Conservation (phyloP, 2,113 vertebrate genomes). For the Phalacrocorax brasilianus region DNA sequence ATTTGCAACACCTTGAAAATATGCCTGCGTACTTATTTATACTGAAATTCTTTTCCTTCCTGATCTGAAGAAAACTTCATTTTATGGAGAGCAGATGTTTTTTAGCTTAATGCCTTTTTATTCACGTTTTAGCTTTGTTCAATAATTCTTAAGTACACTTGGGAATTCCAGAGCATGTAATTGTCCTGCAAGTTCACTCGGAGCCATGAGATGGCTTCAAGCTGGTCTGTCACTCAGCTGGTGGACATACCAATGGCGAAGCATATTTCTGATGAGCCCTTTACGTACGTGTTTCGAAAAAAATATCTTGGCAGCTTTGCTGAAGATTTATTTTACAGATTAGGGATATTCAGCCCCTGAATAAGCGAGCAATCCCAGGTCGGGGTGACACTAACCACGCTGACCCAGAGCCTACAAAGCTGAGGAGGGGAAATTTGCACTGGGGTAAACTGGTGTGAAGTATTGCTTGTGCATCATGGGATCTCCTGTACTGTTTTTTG, state of each 20-base stretch:
- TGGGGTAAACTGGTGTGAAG: not conserved
- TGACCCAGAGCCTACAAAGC: not conserved
- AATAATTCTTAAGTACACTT: slow-evolving; percentile 44
- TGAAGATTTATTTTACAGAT: slow-evolving; percentile 16
- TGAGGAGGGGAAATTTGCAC: not conserved
- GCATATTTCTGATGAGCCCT: not conserved
- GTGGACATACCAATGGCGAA: slow-evolving; percentile 2
- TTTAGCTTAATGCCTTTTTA: slow-evolving; percentile 59
- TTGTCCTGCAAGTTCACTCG: slow-evolving; percentile 41
- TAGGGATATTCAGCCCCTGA: not conserved
- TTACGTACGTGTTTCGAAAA: not conserved
- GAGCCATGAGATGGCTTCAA: slow-evolving; percentile 5
- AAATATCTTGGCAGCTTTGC: not conserved
- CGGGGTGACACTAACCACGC: not conserved
- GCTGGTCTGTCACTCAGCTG: slow-evolving; percentile 30
- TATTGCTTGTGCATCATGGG: not conserved
- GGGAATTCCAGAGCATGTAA: slow-evolving; percentile 48
- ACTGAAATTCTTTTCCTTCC: slow-evolving; percentile 45
- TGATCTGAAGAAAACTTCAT: slow-evolving; percentile 56
- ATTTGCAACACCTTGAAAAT: slow-evolving; percentile 59
- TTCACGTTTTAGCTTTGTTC: slow-evolving; percentile 61
- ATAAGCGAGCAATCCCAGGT: not conserved
- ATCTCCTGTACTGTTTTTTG: not conserved
- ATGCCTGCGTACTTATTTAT: slow-evolving; percentile 31
- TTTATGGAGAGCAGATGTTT: slow-evolving; percentile 63